Conservation (phyloP, 2,888 invertebrate genomes). For the Ornithoptera alexandrae region DNA sequence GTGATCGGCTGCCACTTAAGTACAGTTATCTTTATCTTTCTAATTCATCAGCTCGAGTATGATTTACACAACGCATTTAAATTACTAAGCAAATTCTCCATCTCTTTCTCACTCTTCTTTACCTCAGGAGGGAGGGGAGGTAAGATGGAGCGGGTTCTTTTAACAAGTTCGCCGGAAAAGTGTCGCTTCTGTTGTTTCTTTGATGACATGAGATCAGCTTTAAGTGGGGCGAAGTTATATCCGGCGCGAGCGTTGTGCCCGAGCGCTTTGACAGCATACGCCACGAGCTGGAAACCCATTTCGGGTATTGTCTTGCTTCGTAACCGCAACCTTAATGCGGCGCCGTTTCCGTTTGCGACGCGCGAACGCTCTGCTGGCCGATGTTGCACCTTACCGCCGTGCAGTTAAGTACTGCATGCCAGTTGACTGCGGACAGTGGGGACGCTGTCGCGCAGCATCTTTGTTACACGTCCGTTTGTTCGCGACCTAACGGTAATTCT, state of each 20-base stretch:
- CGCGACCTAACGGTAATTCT: conserved; percentile 62
- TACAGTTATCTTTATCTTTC: too few species aligned
- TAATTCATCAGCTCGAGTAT: too few species aligned
- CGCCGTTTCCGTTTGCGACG: conserved; percentile 27
- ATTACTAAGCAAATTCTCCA: too few species aligned
- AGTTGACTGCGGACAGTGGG: neutral
- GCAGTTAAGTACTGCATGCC: conserved; percentile 28
- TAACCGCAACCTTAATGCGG: conserved; percentile 30
- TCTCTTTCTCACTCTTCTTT: too few species aligned
- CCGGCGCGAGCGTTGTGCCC: neutral
- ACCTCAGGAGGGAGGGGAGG: too few species aligned
- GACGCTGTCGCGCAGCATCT: conserved; percentile 49
- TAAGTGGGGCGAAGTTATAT: neutral
- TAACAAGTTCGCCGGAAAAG: neutral
- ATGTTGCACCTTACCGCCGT: conserved; percentile 30
- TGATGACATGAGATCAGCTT: neutral
- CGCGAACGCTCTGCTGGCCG: neutral
- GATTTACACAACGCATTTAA: too few species aligned
- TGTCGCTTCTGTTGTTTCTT: neutral
- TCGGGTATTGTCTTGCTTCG: conserved; percentile 40
- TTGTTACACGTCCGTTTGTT: conserved; percentile 52
- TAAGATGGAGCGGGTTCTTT: too few species aligned
- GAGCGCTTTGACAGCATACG: too few species aligned
- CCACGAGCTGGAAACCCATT: conserved; percentile 32
- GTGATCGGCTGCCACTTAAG: too few species aligned